These are phyloP conservation scores for Tetrao urogallus DNA, from an alignment of 2,113 vertebrate genomes.

Conservation along the genomic window DNA sequence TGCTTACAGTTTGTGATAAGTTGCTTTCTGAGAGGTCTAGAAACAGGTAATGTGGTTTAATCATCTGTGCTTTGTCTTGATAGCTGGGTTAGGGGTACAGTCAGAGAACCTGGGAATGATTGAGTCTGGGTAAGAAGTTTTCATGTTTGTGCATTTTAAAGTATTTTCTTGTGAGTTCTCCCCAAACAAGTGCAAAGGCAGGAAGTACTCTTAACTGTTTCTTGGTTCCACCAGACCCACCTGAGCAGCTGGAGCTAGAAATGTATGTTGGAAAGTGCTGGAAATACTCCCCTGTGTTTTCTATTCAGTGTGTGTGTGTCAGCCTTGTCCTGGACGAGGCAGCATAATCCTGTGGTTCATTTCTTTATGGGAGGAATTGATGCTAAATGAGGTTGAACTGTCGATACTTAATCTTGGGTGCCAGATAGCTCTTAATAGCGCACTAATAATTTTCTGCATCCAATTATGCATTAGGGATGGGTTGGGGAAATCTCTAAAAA, in stretches of 20 bases:
- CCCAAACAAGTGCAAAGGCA: background rate
- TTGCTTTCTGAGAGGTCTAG: background rate
- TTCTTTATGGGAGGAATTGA: background rate
- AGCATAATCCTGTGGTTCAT: background rate
- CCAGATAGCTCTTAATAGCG: background rate
- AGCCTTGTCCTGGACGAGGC: background rate
- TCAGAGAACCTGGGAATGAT: background rate
- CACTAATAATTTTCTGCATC: background rate
- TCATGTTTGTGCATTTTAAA: background rate
- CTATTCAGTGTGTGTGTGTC: background rate
- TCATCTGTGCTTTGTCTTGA: background rate
- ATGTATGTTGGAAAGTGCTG: background rate
- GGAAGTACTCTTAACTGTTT: background rate
- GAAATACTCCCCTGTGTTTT: conserved; percentile 10
- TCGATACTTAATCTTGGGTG: background rate
- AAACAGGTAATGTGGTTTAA: background rate
- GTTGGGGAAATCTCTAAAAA: background rate
- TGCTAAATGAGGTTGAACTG: background rate
- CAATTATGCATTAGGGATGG: rapidly evolving
- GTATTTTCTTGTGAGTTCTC: background rate
- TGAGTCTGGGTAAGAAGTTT: background rate
- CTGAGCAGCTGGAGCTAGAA: background rate
- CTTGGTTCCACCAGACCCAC: background rate
- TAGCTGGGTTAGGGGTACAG: background rate
- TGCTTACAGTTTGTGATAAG: background rate